A percentile compares a stretch with the other conserved stretches of the same genome.
These are phyloP conservation scores for Cremastobaeus sp. DNA, from an alignment of 2,888 invertebrate genomes.

Conservation along the genomic window DNA sequence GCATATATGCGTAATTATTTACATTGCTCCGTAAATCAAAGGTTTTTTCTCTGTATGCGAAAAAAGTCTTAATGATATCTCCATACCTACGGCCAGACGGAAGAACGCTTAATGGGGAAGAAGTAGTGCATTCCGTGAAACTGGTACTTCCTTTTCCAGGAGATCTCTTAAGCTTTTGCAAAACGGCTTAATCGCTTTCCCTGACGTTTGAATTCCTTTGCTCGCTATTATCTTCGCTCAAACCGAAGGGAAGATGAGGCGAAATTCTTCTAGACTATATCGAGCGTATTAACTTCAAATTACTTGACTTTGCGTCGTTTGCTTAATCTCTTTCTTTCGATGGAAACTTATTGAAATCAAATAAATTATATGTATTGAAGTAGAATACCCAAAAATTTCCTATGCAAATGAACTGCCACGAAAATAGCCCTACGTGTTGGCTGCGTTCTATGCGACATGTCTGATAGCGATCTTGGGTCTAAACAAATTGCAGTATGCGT, in stretches of 20 bases:
- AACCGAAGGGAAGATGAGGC: constrained; percentile 47
- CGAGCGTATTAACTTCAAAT: constrained; percentile 59
- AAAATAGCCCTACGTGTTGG: no score
- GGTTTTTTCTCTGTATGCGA: constrained; percentile 2
- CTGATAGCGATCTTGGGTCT: no score
- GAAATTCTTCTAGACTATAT: constrained; percentile 54
- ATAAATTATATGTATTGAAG: constrained; percentile 33
- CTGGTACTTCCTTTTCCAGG: constrained; percentile 61
- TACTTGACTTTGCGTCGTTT: constrained; percentile 54
- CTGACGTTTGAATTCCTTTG: constrained; percentile 67
- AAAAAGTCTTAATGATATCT: constrained; percentile 71
- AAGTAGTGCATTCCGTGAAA: constrained; percentile 68
- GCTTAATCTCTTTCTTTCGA: constrained; percentile 42
- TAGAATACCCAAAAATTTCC: no score
- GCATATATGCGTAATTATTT: constrained; percentile 51
- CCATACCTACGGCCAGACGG: constrained; percentile 72
- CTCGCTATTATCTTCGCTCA: constrained; percentile 60
- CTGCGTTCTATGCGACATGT: no score
- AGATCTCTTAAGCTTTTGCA: constrained; percentile 64
- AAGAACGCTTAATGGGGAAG: constrained; percentile 75
- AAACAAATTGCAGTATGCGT: no score
- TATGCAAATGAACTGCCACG: no score
- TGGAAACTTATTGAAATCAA: constrained; percentile 50
- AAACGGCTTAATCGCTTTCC: constrained; percentile 69
- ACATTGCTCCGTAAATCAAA: constrained; percentile 28